phyloP scores from a whole-genome alignment of 2,888 invertebrate genomes.

The Odontocerum albicorne region DNA sequence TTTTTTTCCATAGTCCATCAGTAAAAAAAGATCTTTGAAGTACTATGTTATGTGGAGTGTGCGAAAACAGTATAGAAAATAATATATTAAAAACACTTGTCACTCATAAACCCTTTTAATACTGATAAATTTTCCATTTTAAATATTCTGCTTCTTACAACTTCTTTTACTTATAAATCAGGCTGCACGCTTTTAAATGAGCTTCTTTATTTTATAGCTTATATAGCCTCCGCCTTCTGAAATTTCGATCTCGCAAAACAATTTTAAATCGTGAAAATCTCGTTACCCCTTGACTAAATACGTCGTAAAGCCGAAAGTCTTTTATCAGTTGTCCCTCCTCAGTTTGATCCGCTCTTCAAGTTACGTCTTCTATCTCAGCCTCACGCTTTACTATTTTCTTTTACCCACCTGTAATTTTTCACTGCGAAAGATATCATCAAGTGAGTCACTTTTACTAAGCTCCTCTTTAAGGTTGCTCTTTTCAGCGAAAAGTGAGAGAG shows the following conservation, averaged over 20 bases:
- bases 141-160: constrained; percentile 16
- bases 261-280: constrained; percentile 35
- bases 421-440: constrained; percentile 34
- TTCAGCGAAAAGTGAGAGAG: no score
- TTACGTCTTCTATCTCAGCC: constrained; percentile 11
- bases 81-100: no score
- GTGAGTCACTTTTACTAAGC: constrained; percentile 23
- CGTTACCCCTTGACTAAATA: constrained; percentile 36
- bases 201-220: constrained; percentile 24
- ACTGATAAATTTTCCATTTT: constrained; percentile 8
- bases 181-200: constrained; percentile 15
- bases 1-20: no score
- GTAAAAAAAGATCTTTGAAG: no score
- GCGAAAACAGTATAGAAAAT: no score
- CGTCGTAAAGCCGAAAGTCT: constrained; percentile 35
- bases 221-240: constrained; percentile 22
- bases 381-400: not conserved
- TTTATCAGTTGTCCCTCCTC: constrained; percentile 36
- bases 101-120: constrained; percentile 17
- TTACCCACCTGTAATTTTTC: constrained; percentile 36
- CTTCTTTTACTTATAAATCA: constrained; percentile 24
- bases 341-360: constrained; percentile 22
- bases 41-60: no score
- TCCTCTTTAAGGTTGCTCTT: not conserved
- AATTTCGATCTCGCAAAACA: constrained; percentile 36